Evolutionary conservation across 2,888 invertebrate species (phyloP), one percentile per base, ranked within the genome.

Genomic region (Eristalis intricaria): DNA sequence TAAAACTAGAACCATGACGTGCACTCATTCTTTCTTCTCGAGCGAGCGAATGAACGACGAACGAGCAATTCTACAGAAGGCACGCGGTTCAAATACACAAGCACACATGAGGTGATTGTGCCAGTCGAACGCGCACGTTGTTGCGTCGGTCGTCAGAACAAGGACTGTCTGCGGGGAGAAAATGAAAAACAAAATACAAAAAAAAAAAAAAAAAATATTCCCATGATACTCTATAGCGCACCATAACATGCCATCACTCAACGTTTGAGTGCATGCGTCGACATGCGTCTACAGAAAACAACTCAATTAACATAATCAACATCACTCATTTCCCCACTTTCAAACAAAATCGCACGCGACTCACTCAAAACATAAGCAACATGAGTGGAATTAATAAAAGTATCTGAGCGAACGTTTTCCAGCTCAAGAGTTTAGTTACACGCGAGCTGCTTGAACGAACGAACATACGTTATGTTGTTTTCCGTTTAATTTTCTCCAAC

Each of bases 371-470:
- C 85, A 85, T 85, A 81, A 66, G 74, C 85, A 88, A 81, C 85
- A 80, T 78, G 88, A 88, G 85, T 85, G 63, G n/a, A 84, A 71
- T 60, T 79, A 73, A 88, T 85, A 85, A 85, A 84, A 84, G 84
- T 84, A 84, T 84, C 84, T 84, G 85, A 88, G 66, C 70, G 66
- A 81, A 81, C 74, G 81, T 58, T 66, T 78, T 81, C 65, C 74
- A 78, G 80, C 81, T 75, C 74, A 88, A 78, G 81, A 78, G 85
- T 88, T 88, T 85, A 88, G 88, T 88, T 85, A 79, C 78, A 85
- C 88, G 88, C 85, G 88, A 88, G 60, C 88, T 82, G 85, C 82
- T 85, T 82, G 71, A 85, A 78, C 88, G 88, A 88, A 82, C 79
- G 88, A 85, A 85, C 80, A 81, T 63, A 78, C 85, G 84, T 84